Evolutionary conservation across 2,888 invertebrate genomes (phyloP).

Genomic region (Caenorhabditis sinica): DNA sequence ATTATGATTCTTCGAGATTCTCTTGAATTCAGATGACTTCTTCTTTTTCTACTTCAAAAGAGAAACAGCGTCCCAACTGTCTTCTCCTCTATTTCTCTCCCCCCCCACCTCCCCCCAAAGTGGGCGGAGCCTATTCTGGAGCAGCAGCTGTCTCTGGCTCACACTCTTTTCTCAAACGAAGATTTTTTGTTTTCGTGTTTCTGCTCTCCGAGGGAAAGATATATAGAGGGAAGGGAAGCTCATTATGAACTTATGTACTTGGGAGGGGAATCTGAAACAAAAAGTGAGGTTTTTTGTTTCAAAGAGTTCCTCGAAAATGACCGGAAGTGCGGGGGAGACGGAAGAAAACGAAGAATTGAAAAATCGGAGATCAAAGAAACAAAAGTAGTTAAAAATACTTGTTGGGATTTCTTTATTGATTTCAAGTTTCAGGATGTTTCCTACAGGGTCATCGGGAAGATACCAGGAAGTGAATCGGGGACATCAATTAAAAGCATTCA

Average conservation of each 20-base stretch:
- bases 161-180: not conserved
- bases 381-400: too few relatives aligned
- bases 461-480: too few relatives aligned
- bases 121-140: slow-evolving; percentile 47
- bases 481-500: too few relatives aligned
- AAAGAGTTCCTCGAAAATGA: slow-evolving; percentile 25
- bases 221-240: slow-evolving; percentile 10
- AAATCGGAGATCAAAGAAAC: not conserved
- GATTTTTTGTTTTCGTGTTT: slow-evolving; percentile 23
- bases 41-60: slow-evolving; percentile 7
- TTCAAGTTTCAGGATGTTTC: too few relatives aligned
- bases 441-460: too few relatives aligned
- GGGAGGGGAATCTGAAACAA: not conserved
- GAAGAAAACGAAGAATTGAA: slow-evolving; percentile 7
- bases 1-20: not conserved
- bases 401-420: too few relatives aligned
- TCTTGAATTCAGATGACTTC: slow-evolving; percentile 24
- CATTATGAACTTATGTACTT: slow-evolving; percentile 54
- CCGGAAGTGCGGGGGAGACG: slow-evolving; percentile 41
- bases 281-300: slow-evolving; percentile 40
- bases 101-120: slow-evolving; percentile 20
- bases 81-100: slow-evolving; percentile 36
- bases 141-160: slow-evolving; percentile 42
- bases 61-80: slow-evolving; percentile 22
- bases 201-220: slow-evolving; percentile 9